Base-by-base conservation (phyloP, 2,888 invertebrate genomes). In the Cetonia aurata region DNA sequence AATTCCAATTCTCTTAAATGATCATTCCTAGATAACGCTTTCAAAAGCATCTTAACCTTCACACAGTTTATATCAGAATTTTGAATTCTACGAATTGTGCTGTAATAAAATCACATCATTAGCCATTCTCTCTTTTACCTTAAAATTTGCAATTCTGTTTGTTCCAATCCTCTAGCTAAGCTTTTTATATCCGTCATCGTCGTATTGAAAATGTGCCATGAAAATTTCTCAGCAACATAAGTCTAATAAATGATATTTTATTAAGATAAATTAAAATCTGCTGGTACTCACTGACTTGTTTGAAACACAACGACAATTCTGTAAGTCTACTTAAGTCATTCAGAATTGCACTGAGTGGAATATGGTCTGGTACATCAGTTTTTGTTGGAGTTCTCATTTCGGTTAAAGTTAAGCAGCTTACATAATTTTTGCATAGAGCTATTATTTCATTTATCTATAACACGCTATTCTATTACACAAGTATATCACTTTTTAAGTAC, bases 31-130 rank as follows among this genome's bases (percentile, higher is more conserved):
- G 74, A 44, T 13, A 84, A 70, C 33, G 79, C 66, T 67, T 79
- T 80, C 9, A 83, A 60, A 31, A 84, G 77, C 65, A 77, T 76
- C 41, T 76, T 75, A 3, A 79, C 66, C 75, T 81, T 81, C 3
- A 75, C 75, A 56, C 82, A 80, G 71, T 82, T 79, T 59, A 84
- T 78, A 71, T 80, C 80, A 6, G 82, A 82, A 68, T 82, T 82
- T 69, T 76, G 76, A 55, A 84, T 77, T 70, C 83, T 82, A 10
- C 10, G 37, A 37, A 37, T 6, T 10, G 4, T 37, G 6, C 6
- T 37, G 8, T 37, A 37, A 37, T 37, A 9, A 37, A 37, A 37
- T 37, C 50, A 46, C 12, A 19, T n/a, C n/a, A 44, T 15, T 66
- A 52, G n/a, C n/a, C 17, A 59, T 48, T 48, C 3, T n/a, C 25